Evolutionary conservation across 2,797 vertebrate species (phyloP).

Genomic region (Danio albolineatus): DNA sequence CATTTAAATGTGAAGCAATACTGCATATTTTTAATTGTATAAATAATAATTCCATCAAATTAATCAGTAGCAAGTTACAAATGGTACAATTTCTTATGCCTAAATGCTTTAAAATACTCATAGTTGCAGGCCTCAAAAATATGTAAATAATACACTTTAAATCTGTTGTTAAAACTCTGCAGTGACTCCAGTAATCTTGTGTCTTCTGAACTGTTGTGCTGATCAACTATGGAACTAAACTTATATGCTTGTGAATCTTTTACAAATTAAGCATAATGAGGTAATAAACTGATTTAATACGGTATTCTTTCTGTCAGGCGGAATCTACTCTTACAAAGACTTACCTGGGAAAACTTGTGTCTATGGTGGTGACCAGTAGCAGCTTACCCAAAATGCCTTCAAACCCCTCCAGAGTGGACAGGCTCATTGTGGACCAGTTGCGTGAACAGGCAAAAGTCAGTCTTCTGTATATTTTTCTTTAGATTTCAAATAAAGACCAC

Average conservation of each 20-base stretch:
- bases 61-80: too few species aligned
- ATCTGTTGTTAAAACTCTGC: too few species aligned
- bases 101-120: too few species aligned
- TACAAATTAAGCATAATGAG: background rate
- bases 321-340: constrained; percentile 84
- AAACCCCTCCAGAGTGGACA: constrained; percentile 88
- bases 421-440: constrained; percentile 89
- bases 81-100: too few species aligned
- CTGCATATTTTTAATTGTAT: too few species aligned
- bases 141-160: too few species aligned
- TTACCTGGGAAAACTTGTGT: constrained; percentile 82
- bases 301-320: constrained; percentile 76
- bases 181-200: too few species aligned
- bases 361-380: constrained; percentile 75
- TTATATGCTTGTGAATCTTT: background rate
- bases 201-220: too few species aligned
- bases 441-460: constrained; percentile 91
- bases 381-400: constrained; percentile 82
- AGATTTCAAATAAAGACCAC: background rate
- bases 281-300: background rate
- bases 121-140: too few species aligned
- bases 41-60: too few species aligned
- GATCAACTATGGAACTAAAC: too few species aligned
- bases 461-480: background rate
- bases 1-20: too few species aligned